Evolutionary conservation across 2,113 vertebrate genomes (phyloP).

Genomic region (Promerops cafer): DNA sequence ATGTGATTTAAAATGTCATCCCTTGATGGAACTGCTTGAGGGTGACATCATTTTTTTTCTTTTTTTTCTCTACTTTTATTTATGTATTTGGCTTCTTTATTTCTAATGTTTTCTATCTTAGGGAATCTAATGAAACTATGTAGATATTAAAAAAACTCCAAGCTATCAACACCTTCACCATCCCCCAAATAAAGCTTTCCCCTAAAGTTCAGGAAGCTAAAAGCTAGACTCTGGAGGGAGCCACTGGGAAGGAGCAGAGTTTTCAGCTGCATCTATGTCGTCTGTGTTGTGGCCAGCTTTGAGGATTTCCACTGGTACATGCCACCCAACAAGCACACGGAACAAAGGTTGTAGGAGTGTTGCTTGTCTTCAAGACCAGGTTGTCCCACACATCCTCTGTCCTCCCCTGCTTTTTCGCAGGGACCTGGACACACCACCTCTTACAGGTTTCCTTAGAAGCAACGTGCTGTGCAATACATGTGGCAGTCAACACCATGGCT

Average conservation of each 20-base stretch:
- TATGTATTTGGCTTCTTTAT: slow-evolving; percentile 38
- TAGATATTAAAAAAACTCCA: slow-evolving; percentile 23
- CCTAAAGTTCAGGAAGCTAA: neutral
- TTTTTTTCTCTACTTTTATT: slow-evolving; percentile 33
- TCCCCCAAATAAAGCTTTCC: neutral
- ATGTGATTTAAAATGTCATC: slow-evolving; percentile 96
- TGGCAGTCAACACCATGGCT: neutral
- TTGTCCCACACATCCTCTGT: neutral
- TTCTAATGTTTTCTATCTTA: slow-evolving; percentile 62
- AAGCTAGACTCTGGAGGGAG: slow-evolving; percentile 15
- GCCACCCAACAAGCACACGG: neutral
- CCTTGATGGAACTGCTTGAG: slow-evolving; percentile 80
- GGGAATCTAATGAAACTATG: slow-evolving; percentile 58
- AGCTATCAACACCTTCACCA: neutral
- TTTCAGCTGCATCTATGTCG: neutral
- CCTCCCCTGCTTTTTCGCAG: neutral
- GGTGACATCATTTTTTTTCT: slow-evolving; percentile 64
- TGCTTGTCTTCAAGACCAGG: neutral
- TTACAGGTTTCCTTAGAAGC: neutral
- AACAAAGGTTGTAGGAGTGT: neutral
- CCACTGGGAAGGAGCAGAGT: neutral
- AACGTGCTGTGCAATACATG: accelerated
- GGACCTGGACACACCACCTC: accelerated
- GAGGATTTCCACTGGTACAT: neutral
- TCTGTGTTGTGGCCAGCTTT: neutral